Base-by-base conservation (phyloP, 2,113 vertebrate genomes). In the Falcunculus frontatus region DNA sequence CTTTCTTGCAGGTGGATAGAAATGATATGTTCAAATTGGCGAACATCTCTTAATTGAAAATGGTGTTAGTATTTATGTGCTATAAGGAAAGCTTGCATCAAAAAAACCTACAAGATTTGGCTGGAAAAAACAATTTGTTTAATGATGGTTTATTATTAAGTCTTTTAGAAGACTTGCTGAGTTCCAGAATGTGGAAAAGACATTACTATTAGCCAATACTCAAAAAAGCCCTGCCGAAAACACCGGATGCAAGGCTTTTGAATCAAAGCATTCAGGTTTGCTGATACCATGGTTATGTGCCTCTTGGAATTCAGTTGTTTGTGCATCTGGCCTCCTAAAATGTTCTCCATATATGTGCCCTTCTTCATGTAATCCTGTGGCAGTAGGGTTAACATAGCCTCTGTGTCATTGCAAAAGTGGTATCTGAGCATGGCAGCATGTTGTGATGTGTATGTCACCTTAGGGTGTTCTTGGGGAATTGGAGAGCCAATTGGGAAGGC, bases 151-250 rank as follows among this genome's bases (percentile, higher is more conserved):
- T 47, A 63, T 55, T 37, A 62, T 50, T 4, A 63, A 64, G 16
- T 74, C 16, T 74, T 15, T 69, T 72, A 30, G 29, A 60, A 55
- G 18, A 42, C 41, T 56, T 32, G 13, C 42, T 69, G 73, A 60
- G 13, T 84, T 93, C 23, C 11, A 76, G 47, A 62, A 55, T 4
- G 2, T 85, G 26, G 16, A 86, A 59, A 68, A 73, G 30, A 35
- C 39, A 17, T 39, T 73, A 9, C 19, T 80, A 6, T 52, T 76
- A 18, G 21, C 22, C 64, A 73, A 21, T 41, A 10, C 22, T 55
- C 10, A 41, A 52, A 67, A 65, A 20, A 16, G 0, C 1, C 2
- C 12, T 20, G 13, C 27, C 21, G 64, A 53, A 94, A 41, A 1
- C 20, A 37, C 32, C 5, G 32, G 20, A 23, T 53, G 18, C 50